Base-by-base conservation (phyloP, 2,888 invertebrate genomes). In the Microctonus brassicae region DNA sequence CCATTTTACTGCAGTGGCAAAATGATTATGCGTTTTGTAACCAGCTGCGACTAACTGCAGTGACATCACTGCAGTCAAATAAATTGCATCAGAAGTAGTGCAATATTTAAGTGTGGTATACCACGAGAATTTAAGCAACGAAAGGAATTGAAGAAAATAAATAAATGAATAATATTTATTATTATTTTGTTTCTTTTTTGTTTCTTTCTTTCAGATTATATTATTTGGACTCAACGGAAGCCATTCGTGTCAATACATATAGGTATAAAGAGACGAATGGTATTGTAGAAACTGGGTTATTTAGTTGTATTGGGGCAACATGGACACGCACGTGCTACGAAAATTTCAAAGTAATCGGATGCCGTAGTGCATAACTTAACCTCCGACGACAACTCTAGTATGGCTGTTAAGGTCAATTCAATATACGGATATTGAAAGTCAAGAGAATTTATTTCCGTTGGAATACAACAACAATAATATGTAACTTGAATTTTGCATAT, bases 21-120 rank as follows among this genome's bases (percentile, higher is more conserved):
- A 26, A 57, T 42, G 55, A 24, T 34, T 33, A 33, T 65, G 33
- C 53, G 24, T n/a, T 22, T 20, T 53, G 53, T 33, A 11, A 20
- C 36, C 62, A 62, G 62, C 62, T 62, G 62, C 24, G 62, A 62
- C 62, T 42, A 62, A 42, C 62, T 62, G 62, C 62, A 62, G n/a
- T 26, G 57, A 42, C 36, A 39, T 6, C 36, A 66, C 52, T 53
- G 53, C 64, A 64, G 64, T 64, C 36, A 53, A 47, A 47, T 17
- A 17, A 7, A 47, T 47, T 47, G 4, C 47, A 47, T 39, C 39
- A 39, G 39, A 13, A 39, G n/a, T 39, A n/a, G n/a, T n/a, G n/a
- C n/a, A n/a, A 39, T 39, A 39, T 39, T 3, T n/a, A 17, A 47
- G 1, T 47, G 47, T 20, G 6, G 17, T 20, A n/a, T 20, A 17